These are phyloP conservation scores for Periophthalmus magnuspinnatus DNA, from an alignment of 2,797 vertebrate genomes.

Conservation along the genomic window DNA sequence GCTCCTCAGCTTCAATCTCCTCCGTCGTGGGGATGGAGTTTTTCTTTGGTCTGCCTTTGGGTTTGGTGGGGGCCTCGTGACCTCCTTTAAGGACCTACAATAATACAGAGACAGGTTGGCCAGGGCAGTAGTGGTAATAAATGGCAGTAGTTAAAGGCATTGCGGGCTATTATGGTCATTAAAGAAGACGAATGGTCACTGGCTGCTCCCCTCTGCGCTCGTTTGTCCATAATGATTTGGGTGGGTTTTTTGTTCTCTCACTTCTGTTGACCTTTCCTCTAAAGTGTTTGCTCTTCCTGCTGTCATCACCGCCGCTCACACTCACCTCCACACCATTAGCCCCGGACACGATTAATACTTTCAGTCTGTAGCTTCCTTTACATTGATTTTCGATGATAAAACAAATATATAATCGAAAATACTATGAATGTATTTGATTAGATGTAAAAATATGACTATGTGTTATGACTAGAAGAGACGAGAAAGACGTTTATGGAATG, in stretches of 20 bases:
- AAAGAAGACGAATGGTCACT: slow-evolving; percentile 75
- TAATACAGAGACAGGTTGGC: slow-evolving; percentile 55
- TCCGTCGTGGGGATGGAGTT: slow-evolving; percentile 98
- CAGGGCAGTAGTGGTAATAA: slow-evolving; percentile 50
- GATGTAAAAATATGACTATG: neutral
- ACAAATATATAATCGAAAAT: neutral
- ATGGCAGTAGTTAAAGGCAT: slow-evolving; percentile 74
- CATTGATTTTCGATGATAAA: neutral
- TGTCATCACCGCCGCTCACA: slow-evolving; percentile 61
- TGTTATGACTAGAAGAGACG: neutral
- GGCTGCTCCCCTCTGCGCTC: slow-evolving; percentile 59
- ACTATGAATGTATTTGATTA: neutral
- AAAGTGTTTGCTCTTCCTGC: slow-evolving; percentile 59
- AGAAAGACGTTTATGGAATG: too few relatives aligned
- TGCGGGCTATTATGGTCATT: slow-evolving; percentile 76
- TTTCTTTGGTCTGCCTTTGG: slow-evolving; percentile 98
- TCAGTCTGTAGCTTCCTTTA: slow-evolving; percentile 10
- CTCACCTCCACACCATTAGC: slow-evolving; percentile 17
- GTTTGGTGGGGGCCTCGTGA: slow-evolving; percentile 96
- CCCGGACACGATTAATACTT: slow-evolving; percentile 20
- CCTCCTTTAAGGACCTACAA: slow-evolving; percentile 95
- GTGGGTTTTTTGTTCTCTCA: slow-evolving; percentile 51
- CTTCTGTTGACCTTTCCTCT: slow-evolving; percentile 61
- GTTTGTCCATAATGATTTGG: slow-evolving; percentile 74
- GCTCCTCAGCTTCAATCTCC: slow-evolving; percentile 96